Base-by-base conservation (phyloP, 1,140 invertebrate species). In the Drosophila novamexicana region DNA sequence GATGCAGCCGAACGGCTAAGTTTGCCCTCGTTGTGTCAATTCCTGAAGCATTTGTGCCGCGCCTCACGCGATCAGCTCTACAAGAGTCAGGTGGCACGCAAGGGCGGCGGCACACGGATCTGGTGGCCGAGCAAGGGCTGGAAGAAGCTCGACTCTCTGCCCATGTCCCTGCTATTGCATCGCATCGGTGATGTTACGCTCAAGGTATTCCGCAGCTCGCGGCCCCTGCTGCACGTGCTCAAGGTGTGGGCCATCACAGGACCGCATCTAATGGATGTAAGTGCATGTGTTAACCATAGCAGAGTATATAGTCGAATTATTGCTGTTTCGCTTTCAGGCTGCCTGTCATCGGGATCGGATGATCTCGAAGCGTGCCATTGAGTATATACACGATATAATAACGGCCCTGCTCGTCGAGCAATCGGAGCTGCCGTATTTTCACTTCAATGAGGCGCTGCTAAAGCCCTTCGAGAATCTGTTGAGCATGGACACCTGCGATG, bases 401-500 rank as follows among this genome's bases (percentile, higher is more conserved):
- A 97, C 96, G 6, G 95, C 96, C 0, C 91, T 98, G 14, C 93
- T 99, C n/a, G 97, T 97, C 77, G 97, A 97, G 85, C 96, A 97
- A 90, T 94, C 95, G 1, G 98, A 99, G 92, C 92, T 98, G 49
- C 96, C 97, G 0, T 97, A 98, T 93, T 99, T 98, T 91, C 97
- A 99, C 90, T 98, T 98, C 88, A 98, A 99, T 91, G 98, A 98
- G 93, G 97, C 97, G 1, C 93, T 99, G 4, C 96, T 98, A 74
- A 98, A 99, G 88, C 97, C 98, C 0, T 98, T 98, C 92, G 98
- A 99, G 93, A 98, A 98, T 92, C 94, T 99, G 16, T 93, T 99
- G 0, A 98, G 97, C 92, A 94, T 98, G 65, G 97, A 98, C 92
- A 93, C 98, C 1, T 98, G 97, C 92, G 97, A 98, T 92, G 94